Conservation (phyloP, 1,140 invertebrate genomes). For the Tribolium madens region DNA sequence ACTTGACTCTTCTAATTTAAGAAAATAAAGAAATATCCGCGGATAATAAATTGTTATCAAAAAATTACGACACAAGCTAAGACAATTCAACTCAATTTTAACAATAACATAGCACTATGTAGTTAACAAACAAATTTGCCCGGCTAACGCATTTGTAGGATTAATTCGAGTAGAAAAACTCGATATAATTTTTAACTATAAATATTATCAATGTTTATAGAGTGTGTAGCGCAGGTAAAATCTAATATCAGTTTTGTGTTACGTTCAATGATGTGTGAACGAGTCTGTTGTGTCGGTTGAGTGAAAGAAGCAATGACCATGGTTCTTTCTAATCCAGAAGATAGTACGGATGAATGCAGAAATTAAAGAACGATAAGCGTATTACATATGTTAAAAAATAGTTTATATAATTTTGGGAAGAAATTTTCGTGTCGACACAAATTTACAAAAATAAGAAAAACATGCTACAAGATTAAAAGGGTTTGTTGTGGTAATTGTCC, state of each 20-base stretch:
- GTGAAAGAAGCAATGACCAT: slow-evolving; percentile 23
- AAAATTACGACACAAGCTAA: too few species aligned
- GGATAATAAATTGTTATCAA: too few species aligned
- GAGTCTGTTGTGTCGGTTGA: slow-evolving; percentile 9
- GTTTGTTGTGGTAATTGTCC: not conserved
- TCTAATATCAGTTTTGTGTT: not conserved
- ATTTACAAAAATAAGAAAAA: not conserved
- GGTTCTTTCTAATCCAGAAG: slow-evolving; percentile 1
- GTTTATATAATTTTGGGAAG: not conserved
- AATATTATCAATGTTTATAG: not conserved
- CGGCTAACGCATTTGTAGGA: too few species aligned
- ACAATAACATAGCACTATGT: too few species aligned
- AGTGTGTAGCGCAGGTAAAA: not conserved
- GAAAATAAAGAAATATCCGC: too few species aligned
- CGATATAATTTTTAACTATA: not conserved
- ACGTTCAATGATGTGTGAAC: not conserved
- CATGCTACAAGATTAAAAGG: not conserved
- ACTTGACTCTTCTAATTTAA: too few species aligned
- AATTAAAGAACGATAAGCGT: slow-evolving; percentile 23
- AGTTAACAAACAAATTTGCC: too few species aligned
- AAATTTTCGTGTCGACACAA: slow-evolving; percentile 1
- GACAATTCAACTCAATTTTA: too few species aligned
- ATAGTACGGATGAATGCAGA: slow-evolving; percentile 10
- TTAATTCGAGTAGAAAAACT: too few species aligned
- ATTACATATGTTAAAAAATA: slow-evolving; percentile 5